Base-by-base conservation (phyloP, 2,113 vertebrate genomes). In the Nothocercus nigrocapillus region DNA sequence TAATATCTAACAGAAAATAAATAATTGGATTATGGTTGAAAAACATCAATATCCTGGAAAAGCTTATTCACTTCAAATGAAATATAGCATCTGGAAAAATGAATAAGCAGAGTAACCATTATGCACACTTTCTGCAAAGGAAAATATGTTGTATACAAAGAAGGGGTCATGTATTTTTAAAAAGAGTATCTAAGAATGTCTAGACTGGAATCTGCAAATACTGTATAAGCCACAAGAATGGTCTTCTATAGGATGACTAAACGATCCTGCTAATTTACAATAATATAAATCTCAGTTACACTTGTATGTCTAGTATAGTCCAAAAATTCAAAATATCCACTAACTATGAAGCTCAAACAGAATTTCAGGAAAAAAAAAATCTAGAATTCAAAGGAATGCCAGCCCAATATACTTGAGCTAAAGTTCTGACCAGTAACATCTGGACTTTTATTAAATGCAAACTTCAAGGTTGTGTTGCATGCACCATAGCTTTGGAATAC, bases 1-100 rank as follows among this genome's bases (percentile, higher is more conserved):
- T 82, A 93, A 53, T 90, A 83, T 76, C 51, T 95, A 90, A 88
- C 75, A 85, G 66, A 88, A 16, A 93, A 62, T 86, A 92, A 86
- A 58, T 76, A 85, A 56, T 32, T 88, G 56, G 76, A 86, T 93
- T 76, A 66, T 77, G 14, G 67, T 70, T 94, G 83, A 78, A 90
- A 92, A 95, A 81, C 44, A 83, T 30, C 59, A 58, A 34, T 63
- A 72, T 83, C 59, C 54, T 85, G 56, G 47, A 69, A 47, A 81
- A 82, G 42, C 13, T 91, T 92, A 45, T 92, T 90, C 92, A 54
- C 62, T 24, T 38, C 34, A 88, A 82, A 68, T 58, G 30, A 82
- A 88, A 85, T 61, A 62, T 5, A 73, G 67, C 63, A 83, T 88
- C 45, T 85, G 63, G 38, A 62, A 78, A 79, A 61, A 73, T 28